Evolutionary conservation across 2,888 invertebrate genomes (phyloP), one percentile per base, ranked within the genome.

Genomic region (Biston betularia): DNA sequence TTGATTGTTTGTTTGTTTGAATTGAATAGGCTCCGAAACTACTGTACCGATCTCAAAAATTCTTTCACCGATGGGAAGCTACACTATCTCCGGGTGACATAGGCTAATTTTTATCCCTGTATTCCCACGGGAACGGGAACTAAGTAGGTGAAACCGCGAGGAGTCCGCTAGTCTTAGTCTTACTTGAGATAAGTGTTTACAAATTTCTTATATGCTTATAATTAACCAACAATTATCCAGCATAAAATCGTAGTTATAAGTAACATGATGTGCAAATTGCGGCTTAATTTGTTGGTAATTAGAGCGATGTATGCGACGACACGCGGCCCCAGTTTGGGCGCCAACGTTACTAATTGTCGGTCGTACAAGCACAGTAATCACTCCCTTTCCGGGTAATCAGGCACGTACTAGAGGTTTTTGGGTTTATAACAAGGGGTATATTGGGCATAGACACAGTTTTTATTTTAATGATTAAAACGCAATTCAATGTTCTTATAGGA

Each of bases 281-380:
- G 42, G 15, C 50, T 49, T 53, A 52, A 55, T 61, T 50, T 34
- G 40, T 12, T 57, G 49, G 69, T 76, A 74, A 78, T 77, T 72
- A 59, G 71, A 68, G 71, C 61, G 65, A 70, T 66, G 62, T 64
- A 69, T 68, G 55, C 63, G 48, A 44, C 46, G 53, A 24, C 72
- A 70, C 65, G 72, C 55, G 40, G 69, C 64, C 63, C 65, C 72
- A 56, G 55, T 71, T 66, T 74, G 75, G 75, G 71, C 74, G 75
- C 75, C 75, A 75, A 63, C 70, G 67, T 66, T 68, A 63, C 70
- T 75, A 76, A 76, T 76, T 73, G 75, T 68, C 59, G 75, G 73
- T 72, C 63, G 65, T 65, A 56, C 68, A 66, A 71, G 65, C 63
- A 68, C 45, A 34, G 61, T 53, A 52, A 65, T 65, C 46, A 45